A percentile compares a stretch with the other conserved stretches of the same genome.
phyloP scores from a whole-genome alignment of 2,113 vertebrate species.

The Phylloscopus trochiloides region DNA sequence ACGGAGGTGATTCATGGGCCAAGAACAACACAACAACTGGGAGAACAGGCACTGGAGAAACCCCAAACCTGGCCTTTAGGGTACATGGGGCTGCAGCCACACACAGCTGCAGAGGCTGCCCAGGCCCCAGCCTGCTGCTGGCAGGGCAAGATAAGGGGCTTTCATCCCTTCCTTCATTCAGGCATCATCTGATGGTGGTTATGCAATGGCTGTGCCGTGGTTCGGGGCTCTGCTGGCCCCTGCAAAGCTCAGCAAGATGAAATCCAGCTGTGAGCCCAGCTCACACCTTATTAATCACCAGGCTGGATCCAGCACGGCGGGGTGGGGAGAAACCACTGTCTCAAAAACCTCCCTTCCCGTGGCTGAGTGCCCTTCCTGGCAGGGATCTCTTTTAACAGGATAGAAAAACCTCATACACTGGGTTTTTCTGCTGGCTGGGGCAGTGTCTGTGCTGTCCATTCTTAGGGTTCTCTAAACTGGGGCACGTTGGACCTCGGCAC shows the following conservation, averaged over 20 bases:
- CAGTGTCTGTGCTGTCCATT: neutral
- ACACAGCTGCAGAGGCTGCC: neutral
- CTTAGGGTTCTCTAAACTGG: neutral
- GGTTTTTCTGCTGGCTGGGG: neutral
- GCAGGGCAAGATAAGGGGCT: neutral
- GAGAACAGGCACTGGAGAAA: neutral
- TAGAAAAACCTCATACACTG: neutral
- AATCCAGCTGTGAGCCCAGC: conserved; percentile 26
- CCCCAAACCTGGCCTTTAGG: neutral
- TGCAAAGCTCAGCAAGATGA: neutral
- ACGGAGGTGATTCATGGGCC: neutral
- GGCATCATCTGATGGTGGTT: neutral
- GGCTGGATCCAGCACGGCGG: neutral
- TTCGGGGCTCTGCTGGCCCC: neutral
- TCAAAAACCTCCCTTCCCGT: neutral
- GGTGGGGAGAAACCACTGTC: conserved; percentile 14
- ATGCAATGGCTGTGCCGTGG: neutral
- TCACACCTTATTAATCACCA: conserved; percentile 51
- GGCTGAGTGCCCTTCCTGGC: neutral
- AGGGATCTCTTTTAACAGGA: neutral
- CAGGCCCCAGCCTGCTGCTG: neutral
- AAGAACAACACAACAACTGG: neutral
- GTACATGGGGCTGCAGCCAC: neutral
- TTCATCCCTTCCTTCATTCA: neutral
- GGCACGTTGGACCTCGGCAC: fast-evolving